Conservation (phyloP, 2,888 invertebrate genomes). For the Pemphredon lugubris region DNA sequence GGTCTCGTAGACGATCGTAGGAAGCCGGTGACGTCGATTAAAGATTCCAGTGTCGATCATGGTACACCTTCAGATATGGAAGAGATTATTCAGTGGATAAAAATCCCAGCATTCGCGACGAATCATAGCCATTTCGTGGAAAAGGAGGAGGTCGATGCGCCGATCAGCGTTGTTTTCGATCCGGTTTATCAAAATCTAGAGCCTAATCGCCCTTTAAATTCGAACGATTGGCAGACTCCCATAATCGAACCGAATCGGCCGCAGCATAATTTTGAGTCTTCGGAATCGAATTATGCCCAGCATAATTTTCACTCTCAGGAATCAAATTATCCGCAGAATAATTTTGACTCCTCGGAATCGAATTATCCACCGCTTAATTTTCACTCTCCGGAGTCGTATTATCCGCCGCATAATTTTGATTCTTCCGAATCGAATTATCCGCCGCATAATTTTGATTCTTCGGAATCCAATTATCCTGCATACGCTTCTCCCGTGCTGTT, state of each 20-base stretch:
- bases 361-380: too few relatives aligned
- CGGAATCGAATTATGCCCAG: too few relatives aligned
- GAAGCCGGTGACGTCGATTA: neutral
- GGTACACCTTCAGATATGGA: constrained; percentile 45
- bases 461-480: neutral
- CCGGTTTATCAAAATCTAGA: constrained; percentile 63
- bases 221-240: neutral
- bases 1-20: constrained; percentile 15
- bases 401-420: too few relatives aligned
- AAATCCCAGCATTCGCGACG: constrained; percentile 66
- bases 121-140: constrained; percentile 56
- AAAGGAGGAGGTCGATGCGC: constrained; percentile 43
- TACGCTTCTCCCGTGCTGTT: neutral
- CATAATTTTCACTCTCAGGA: too few relatives aligned
- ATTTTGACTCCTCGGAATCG: too few relatives aligned
- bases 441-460: too few relatives aligned
- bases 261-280: neutral
- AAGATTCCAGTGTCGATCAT: constrained; percentile 15
- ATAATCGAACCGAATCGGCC: neutral
- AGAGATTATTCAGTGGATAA: constrained; percentile 72
- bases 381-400: too few relatives aligned
- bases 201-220: constrained; percentile 53
- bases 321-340: too few relatives aligned
- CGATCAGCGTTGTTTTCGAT: constrained; percentile 53
- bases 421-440: neutral